Percentiles rank a stretch among this genome's conserved stretches.
Evolutionary conservation across 2,888 invertebrate genomes (phyloP).

Genomic region (Cheilosia urbana): DNA sequence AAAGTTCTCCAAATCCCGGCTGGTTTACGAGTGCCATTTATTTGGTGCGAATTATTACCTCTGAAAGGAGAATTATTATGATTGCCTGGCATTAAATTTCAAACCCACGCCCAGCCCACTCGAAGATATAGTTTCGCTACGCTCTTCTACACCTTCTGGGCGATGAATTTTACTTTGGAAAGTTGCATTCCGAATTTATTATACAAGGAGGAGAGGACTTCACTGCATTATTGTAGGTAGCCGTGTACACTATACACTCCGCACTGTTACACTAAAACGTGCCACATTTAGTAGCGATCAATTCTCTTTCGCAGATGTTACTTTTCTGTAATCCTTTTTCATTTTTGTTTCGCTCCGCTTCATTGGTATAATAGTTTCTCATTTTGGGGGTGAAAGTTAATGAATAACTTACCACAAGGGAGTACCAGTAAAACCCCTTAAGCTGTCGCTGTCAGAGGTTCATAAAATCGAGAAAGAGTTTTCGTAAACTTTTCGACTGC

Average conservation of each 20-base stretch:
- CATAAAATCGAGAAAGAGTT: slow-evolving; percentile 39
- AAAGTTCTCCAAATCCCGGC: slow-evolving; percentile 34
- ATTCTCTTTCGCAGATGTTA: slow-evolving; percentile 59
- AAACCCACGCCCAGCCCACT: slow-evolving; percentile 14
- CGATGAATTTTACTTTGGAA: slow-evolving; percentile 60
- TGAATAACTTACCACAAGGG: slow-evolving; percentile 70
- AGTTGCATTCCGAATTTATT: slow-evolving; percentile 73
- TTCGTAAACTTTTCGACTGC: slow-evolving; percentile 43
- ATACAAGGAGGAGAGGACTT: slow-evolving; percentile 24
- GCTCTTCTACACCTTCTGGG: slow-evolving; percentile 23
- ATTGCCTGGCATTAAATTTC: slow-evolving; percentile 72
- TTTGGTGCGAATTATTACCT: slow-evolving; percentile 73
- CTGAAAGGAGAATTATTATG: slow-evolving; percentile 72
- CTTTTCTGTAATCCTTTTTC: slow-evolving; percentile 43
- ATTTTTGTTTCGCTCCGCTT: not conserved
- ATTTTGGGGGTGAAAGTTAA: slow-evolving; percentile 67
- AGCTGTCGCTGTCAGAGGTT: slow-evolving; percentile 56
- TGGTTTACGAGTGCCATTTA: slow-evolving; percentile 69
- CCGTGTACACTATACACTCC: not conserved
- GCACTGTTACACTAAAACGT: slow-evolving; percentile 31
- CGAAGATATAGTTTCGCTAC: slow-evolving; percentile 13
- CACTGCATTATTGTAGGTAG: not conserved
- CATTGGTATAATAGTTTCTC: slow-evolving; percentile 36
- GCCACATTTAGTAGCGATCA: slow-evolving; percentile 62
- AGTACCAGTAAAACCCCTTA: slow-evolving; percentile 58